Evolutionary conservation across 1,140 invertebrate genomes (phyloP).

Genomic region (Cydia amplana): DNA sequence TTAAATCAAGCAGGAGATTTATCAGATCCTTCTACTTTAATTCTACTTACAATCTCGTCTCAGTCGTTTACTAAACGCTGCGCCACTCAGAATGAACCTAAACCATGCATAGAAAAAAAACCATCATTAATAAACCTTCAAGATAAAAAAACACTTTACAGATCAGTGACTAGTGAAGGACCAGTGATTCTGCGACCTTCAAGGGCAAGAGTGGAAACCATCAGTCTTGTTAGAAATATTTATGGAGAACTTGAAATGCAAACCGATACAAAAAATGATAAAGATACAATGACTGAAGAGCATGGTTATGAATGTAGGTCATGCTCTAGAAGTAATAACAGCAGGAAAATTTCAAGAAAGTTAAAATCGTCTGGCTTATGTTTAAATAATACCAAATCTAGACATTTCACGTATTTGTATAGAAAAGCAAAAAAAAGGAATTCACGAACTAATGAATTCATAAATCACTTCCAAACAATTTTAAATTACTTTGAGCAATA

Average conservation of each 20-base stretch:
- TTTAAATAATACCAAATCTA: slow-evolving; percentile 40
- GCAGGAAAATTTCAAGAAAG: slow-evolving; percentile 12
- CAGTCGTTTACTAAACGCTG: slow-evolving; percentile 51
- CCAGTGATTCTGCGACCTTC: background rate
- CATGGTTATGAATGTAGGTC: background rate
- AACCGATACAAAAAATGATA: slow-evolving; percentile 31
- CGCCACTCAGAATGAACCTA: slow-evolving; percentile 39
- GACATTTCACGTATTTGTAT: slow-evolving; percentile 43
- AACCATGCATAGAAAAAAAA: background rate
- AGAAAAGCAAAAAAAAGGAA: slow-evolving; percentile 41
- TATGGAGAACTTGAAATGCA: background rate
- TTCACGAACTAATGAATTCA: slow-evolving; percentile 38
- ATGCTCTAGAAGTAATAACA: background rate
- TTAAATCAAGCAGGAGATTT: slow-evolving; percentile 42
- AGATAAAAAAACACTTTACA: background rate
- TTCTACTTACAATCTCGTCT: slow-evolving; percentile 42
- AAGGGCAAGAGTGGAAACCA: background rate
- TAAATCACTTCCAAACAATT: slow-evolving; percentile 52
- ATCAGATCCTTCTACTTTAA: background rate
- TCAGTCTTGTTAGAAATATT: background rate
- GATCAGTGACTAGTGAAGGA: background rate
- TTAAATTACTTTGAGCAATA: slow-evolving; percentile 52
- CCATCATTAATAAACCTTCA: background rate
- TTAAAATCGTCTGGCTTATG: background rate
- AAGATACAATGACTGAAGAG: slow-evolving; percentile 35